phyloP scores from a whole-genome alignment of 2,113 vertebrate species.

The Amphiprion ocellaris region DNA sequence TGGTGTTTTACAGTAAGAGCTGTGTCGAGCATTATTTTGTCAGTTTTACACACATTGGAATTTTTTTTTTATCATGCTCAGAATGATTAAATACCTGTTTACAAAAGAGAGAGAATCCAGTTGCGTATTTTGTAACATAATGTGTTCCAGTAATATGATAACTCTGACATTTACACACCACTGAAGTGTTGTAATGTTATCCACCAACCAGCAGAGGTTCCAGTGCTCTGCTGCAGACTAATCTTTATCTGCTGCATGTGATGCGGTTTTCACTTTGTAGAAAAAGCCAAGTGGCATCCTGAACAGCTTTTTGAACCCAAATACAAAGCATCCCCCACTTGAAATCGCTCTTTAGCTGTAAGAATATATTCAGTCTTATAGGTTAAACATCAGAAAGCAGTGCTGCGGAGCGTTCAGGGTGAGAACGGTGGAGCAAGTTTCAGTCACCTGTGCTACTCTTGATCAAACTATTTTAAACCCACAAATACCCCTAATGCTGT shows the following conservation, averaged over 20 bases:
- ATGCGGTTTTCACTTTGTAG: not conserved
- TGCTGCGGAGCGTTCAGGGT: not conserved
- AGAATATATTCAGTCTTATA: not conserved
- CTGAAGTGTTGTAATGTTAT: constrained; percentile 36
- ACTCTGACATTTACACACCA: constrained; percentile 31
- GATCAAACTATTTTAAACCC: constrained; percentile 72
- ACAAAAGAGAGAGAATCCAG: constrained; percentile 7
- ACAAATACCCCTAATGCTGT: constrained; percentile 73
- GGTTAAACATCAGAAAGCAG: too few species aligned
- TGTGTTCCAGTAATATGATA: constrained; percentile 11
- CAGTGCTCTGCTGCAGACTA: not conserved
- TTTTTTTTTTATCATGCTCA: constrained; percentile 32
- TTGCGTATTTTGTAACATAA: constrained; percentile 7
- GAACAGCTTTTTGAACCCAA: too few species aligned
- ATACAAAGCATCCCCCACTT: not conserved
- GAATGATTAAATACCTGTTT: constrained; percentile 43
- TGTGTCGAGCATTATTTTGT: not conserved
- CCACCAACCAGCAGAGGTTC: constrained; percentile 47
- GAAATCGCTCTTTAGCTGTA: not conserved
- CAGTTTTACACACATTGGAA: constrained; percentile 13
- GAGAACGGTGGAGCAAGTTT: constrained; percentile 8
- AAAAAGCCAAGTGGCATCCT: not conserved
- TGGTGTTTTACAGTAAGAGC: constrained; percentile 1
- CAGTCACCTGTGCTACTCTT: constrained; percentile 35
- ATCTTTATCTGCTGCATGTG: constrained; percentile 19